Evolutionary conservation across 2,113 vertebrate genomes (phyloP), one percentile per base, ranked within the genome.

Genomic region (Rhinolophus sinicus): DNA sequence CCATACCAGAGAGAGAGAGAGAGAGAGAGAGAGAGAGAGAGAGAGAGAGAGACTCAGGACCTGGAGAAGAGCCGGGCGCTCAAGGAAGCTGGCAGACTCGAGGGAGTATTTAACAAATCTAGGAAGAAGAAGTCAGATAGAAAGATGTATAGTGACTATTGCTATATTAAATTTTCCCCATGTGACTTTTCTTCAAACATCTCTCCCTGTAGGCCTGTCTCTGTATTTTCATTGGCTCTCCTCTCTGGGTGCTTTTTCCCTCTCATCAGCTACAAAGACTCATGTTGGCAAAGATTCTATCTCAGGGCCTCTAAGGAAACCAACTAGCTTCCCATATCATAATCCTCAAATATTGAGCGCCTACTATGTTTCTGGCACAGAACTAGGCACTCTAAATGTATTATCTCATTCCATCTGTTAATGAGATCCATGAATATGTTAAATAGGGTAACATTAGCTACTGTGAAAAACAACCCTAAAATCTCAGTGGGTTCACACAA

Each of bases 31-130:
- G 47, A 50, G 47, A 50, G 47, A 50, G 47, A 50, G 47, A 50
- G 47, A 50, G 47, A 12, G 10, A 50, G 47, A 50, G 47, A 50
- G 47, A 5, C 38, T 72, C 62, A 18, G 70, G 76, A 24, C 24
- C 1, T 18, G 24, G 0, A 28, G 28, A 81, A 62, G 50, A 50
- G n/a, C 7, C 0, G 0, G 58, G 18, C 26, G 19, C 33, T 33
- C 13, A 15, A 38, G 44, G 33, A 50, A 62, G 26, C 33, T 44
- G 40, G 70, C 21, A 22, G 8, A 10, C 26, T 19, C 6, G 3
- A 30, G 11, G 18, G 24, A 33, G 35, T 15, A 33, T 30, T 72
- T 83, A 44, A 33, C 35, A 58, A 94, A 87, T 30, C 10, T 5
- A 30, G 78, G 26, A 62, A 44, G 54, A 60, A 73, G 81, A 94